phyloP scores from a whole-genome alignment of 2,797 vertebrate genomes.

The Coendou prehensilis region DNA sequence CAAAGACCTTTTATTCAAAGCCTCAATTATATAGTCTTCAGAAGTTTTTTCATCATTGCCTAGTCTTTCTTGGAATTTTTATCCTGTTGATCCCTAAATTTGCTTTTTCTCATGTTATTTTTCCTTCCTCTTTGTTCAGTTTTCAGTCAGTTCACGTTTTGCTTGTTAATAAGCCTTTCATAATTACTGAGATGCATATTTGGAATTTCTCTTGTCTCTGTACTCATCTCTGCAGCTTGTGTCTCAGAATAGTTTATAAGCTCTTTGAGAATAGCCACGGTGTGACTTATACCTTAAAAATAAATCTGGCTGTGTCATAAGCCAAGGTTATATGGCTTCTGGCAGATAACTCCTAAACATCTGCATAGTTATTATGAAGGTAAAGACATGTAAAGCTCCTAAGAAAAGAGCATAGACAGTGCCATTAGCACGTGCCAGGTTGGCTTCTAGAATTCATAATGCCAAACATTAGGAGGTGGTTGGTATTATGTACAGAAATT shows the following conservation, averaged over 20 bases:
- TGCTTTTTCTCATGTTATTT: constrained; percentile 19
- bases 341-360: constrained; percentile 6
- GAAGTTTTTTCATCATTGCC: not conserved
- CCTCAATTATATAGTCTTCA: not conserved
- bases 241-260: not conserved
- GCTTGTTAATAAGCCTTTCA: constrained; percentile 52
- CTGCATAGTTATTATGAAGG: not conserved
- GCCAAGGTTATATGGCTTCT: not conserved
- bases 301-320: not conserved
- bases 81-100: not conserved
- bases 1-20: not conserved
- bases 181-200: not conserved
- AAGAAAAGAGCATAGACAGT: not conserved
- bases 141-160: constrained; percentile 62
- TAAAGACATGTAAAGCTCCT: not conserved
- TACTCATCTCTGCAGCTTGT: not conserved
- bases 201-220: constrained; percentile 42
- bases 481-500: not conserved
- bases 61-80: constrained; percentile 39
- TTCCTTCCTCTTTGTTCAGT: not conserved
- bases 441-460: not conserved
- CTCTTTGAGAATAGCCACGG: not conserved
- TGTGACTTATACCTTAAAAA: not conserved
- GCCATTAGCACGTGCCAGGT: not conserved
- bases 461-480: not conserved